Base-by-base conservation (phyloP, 2,797 vertebrate species). In the Halcyon leucocephala region DNA sequence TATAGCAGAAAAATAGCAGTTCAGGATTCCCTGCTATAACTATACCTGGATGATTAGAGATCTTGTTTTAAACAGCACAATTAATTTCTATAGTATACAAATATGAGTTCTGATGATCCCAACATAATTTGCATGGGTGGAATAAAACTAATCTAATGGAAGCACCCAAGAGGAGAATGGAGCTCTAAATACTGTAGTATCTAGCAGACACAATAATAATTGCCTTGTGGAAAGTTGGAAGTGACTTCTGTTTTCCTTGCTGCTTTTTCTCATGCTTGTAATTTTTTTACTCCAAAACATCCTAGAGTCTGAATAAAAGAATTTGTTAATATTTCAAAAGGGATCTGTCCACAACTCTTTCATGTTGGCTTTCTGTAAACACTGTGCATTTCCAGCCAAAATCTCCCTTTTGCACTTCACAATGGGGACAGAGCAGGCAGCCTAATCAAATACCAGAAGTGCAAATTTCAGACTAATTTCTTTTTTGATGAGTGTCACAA, bases 251-350 rank as follows among this genome's bases (percentile, higher is more conserved):
- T 76, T 92, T 91, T 91, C n/a, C 44, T 92, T 84, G 37, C 21
- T 92, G 33, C 7, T 86, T 87, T 90, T 89, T 58, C 57, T 74
- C 61, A 82, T 81, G 54, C 13, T 71, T 66, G 31, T 26, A 52
- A 28, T 52, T 29, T 10, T 52, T 86, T 22, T 10, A 14, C 51
- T 94, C 26, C 42, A 80, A 91, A 89, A n/a, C 44, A 48, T 84
- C 41, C 51, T 55, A 70, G 60, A 94, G 20, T 49, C 72, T n/a
- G 41, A 91, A 73, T 62, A 89, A 94, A 94, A 89, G 13, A 80
- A 84, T 61, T 82, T 74, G 31, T 82, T 65, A 76, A 72, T 80
- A 95, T 86, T 91, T 94, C 49, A 20, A 93, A 86, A 46, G 77
- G 42, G 19, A 60, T 85, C 58, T 82, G 55, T 69, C 67, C 71